A percentile compares a stretch with the other conserved stretches of the same genome.
Conservation (phyloP, 2,888 invertebrate species). For the Clanis bilineata region DNA sequence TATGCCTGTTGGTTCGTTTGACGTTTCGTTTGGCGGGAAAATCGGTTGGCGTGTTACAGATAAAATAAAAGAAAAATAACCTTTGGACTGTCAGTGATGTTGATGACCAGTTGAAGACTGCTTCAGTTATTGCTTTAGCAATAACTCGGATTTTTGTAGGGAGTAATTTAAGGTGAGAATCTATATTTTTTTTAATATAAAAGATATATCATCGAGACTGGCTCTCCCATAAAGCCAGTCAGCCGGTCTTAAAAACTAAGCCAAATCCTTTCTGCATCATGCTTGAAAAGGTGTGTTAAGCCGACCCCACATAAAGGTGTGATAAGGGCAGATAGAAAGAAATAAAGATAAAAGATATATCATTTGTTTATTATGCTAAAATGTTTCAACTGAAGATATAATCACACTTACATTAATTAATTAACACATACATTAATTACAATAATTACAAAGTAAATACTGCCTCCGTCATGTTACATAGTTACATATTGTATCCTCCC, state of each 20-base stretch:
- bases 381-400: too few relatives aligned
- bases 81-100: slow-evolving; percentile 65
- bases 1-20: slow-evolving; percentile 75
- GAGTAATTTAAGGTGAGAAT: slow-evolving; percentile 62
- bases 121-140: slow-evolving; percentile 72
- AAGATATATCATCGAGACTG: too few relatives aligned
- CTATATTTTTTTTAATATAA: background rate
- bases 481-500: slow-evolving; percentile 28
- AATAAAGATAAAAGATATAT: too few relatives aligned
- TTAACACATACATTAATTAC: background rate
- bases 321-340: too few relatives aligned
- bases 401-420: too few relatives aligned
- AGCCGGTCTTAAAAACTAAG: too few relatives aligned
- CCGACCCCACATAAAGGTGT: too few relatives aligned
- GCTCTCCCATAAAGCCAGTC: too few relatives aligned
- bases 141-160: slow-evolving; percentile 72
- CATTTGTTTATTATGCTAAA: too few relatives aligned
- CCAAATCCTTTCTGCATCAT: too few relatives aligned
- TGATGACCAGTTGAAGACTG: slow-evolving; percentile 64
- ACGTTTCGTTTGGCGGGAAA: slow-evolving; percentile 79
- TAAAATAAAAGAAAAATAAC: slow-evolving; percentile 41
- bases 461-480: background rate
- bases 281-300: too few relatives aligned
- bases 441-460: background rate
- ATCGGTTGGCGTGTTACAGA: slow-evolving; percentile 41